Percentiles rank a stretch among this genome's conserved stretches.
These are phyloP conservation scores for Grammomys dolichurus DNA, from an alignment of 2,113 vertebrate genomes.

Conservation along the genomic window DNA sequence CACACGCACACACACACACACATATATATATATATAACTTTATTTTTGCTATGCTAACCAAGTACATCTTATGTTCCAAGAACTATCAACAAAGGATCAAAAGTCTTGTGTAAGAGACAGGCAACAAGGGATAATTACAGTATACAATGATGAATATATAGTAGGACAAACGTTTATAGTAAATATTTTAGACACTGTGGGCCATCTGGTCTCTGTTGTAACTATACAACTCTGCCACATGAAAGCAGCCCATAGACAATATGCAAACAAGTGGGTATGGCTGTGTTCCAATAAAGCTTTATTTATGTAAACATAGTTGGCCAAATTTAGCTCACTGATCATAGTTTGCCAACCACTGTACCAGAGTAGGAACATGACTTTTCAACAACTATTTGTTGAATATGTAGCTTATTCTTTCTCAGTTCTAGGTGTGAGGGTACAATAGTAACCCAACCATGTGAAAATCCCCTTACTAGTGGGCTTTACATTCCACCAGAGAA, in stretches of 20 bases:
- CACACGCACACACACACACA: neutral
- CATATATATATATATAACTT: neutral
- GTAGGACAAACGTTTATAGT: neutral
- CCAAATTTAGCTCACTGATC: slow-evolving; percentile 28
- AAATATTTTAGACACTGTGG: slow-evolving; percentile 65
- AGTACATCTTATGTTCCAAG: neutral
- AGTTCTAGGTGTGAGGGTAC: slow-evolving; percentile 1
- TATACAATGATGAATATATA: slow-evolving; percentile 3
- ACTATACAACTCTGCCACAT: slow-evolving; percentile 28
- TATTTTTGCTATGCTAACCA: neutral
- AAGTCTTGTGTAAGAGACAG: slow-evolving; percentile 56
- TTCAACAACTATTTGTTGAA: neutral
- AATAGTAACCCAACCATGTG: neutral
- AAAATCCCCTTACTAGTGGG: neutral
- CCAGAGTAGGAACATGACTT: neutral
- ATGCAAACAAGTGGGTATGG: slow-evolving; percentile 11
- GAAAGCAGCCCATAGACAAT: slow-evolving; percentile 46
- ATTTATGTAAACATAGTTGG: slow-evolving; percentile 53
- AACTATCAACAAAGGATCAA: slow-evolving; percentile 43
- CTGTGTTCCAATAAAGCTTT: slow-evolving; percentile 33
- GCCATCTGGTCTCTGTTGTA: slow-evolving; percentile 6
- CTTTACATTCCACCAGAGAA: slow-evolving; percentile 4
- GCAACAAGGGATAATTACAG: neutral
- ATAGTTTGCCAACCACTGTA: slow-evolving; percentile 43
- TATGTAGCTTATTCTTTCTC: neutral